Conservation (phyloP, 1,140 invertebrate genomes). For the Drosophila grimshawi region DNA sequence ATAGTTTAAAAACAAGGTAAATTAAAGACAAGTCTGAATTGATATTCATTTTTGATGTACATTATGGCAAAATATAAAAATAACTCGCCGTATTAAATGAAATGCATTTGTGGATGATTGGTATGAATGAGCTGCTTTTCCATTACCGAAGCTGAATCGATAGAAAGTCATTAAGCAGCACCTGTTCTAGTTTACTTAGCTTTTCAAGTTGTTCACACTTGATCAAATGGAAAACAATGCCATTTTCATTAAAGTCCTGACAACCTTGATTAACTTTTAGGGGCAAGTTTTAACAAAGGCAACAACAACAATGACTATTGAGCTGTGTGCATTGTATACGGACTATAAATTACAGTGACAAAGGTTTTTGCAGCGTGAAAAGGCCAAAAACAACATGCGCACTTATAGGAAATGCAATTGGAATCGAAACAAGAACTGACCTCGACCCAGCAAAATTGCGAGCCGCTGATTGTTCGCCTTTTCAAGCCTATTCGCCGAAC, state of each 20-base stretch:
- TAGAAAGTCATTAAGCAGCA: background rate
- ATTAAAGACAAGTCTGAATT: background rate
- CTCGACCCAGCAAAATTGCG: constrained; percentile 32
- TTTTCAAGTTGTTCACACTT: constrained; percentile 6
- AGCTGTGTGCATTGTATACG: constrained; percentile 9
- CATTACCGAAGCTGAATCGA: background rate
- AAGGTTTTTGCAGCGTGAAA: constrained; percentile 4
- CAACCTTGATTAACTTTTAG: background rate
- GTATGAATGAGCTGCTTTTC: background rate
- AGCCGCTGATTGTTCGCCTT: constrained; percentile 35
- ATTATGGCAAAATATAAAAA: background rate
- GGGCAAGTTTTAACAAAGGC: background rate
- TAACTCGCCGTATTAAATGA: background rate
- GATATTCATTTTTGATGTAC: background rate
- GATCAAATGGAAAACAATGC: constrained; percentile 7
- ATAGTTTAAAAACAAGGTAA: background rate
- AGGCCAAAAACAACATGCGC: constrained; percentile 25
- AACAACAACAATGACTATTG: background rate
- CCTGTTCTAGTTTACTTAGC: background rate
- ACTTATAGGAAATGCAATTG: constrained; percentile 41
- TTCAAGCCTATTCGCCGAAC: constrained; percentile 3
- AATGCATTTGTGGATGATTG: background rate
- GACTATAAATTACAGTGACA: constrained; percentile 45
- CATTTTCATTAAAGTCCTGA: constrained; percentile 7
- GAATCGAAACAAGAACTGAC: constrained; percentile 26